Percentiles rank a stretch among this genome's conserved stretches.
Conservation (phyloP, 2,888 invertebrate genomes). For the Strigamia transsilvanica region DNA sequence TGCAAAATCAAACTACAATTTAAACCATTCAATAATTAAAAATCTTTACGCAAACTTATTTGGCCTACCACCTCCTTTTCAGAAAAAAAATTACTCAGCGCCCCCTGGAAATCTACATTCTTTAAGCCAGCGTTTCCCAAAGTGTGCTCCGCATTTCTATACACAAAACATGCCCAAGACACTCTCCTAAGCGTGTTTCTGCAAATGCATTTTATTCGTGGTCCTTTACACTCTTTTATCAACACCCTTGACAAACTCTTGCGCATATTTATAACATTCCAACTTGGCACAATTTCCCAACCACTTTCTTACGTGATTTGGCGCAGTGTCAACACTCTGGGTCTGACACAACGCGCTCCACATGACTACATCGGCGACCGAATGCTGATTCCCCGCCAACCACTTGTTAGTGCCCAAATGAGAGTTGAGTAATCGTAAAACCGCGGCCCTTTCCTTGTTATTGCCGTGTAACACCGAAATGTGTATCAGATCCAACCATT, state of each 20-base stretch:
- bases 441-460: constrained; percentile 16
- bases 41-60: too few species aligned
- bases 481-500: constrained; percentile 52
- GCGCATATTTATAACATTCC: neutral
- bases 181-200: too few species aligned
- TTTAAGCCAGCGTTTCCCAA: too few species aligned
- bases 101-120: too few species aligned
- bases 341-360: constrained; percentile 51
- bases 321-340: constrained; percentile 42
- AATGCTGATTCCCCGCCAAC: constrained; percentile 29
- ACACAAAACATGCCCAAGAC: too few species aligned
- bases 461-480: constrained; percentile 10
- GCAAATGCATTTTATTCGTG: too few species aligned
- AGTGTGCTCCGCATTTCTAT: too few species aligned
- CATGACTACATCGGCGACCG: constrained; percentile 52
- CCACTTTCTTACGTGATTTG: constrained; percentile 17
- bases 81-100: too few species aligned
- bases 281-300: neutral
- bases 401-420: constrained; percentile 13
- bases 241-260: neutral
- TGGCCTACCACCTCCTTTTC: too few species aligned
- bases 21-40: too few species aligned
- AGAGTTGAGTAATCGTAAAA: neutral
- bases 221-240: too few species aligned
- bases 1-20: too few species aligned